Conservation (phyloP, 2,113 vertebrate species). For the Tauraco erythrolophus region DNA sequence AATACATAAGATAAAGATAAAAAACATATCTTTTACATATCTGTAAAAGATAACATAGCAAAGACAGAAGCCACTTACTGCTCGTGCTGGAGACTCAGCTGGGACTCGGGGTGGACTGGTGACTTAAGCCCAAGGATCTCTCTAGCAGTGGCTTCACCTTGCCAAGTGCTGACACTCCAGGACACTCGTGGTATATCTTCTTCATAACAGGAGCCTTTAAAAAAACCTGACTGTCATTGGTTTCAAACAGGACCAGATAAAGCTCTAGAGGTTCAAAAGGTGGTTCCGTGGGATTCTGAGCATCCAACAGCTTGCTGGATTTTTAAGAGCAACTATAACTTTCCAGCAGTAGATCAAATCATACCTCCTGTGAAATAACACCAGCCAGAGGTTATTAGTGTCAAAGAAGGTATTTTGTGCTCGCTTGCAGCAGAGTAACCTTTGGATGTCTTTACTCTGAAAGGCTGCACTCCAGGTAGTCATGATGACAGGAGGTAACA, state of each 20-base stretch:
- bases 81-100: neutral
- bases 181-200: fast-evolving
- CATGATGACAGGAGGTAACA: fast-evolving
- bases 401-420: neutral
- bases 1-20: too few relatives aligned
- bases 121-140: neutral
- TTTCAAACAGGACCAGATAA: neutral
- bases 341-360: neutral
- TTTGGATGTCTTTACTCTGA: neutral
- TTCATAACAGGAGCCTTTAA: fast-evolving
- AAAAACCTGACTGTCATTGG: fast-evolving
- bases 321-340: neutral
- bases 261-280: fast-evolving
- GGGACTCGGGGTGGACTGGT: fast-evolving
- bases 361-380: neutral
- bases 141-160: neutral
- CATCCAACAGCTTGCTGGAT: fast-evolving
- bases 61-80: neutral
- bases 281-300: neutral
- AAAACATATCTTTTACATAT: too few relatives aligned
- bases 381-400: fast-evolving
- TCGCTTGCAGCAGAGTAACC: neutral
- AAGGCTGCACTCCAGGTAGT: neutral
- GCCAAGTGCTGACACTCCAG: neutral
- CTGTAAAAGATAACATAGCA: neutral